These are phyloP conservation scores for Podarcis muralis DNA, from an alignment of 2,113 vertebrate genomes.

Conservation along the genomic window DNA sequence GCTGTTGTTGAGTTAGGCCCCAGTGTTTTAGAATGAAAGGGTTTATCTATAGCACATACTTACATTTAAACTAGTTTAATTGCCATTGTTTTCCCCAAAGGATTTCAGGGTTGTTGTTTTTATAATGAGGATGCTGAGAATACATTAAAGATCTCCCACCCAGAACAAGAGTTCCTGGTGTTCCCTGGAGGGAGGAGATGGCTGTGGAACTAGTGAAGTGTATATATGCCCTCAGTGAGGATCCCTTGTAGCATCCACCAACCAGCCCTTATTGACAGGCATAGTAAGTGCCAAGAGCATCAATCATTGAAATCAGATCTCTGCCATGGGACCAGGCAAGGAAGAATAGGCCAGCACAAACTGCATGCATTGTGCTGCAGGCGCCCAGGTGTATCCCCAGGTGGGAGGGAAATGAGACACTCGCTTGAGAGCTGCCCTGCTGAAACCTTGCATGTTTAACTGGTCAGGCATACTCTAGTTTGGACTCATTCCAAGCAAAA, in stretches of 20 bases:
- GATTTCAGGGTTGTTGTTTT: background rate
- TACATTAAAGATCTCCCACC: background rate
- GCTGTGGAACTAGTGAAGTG: background rate
- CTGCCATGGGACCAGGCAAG: constrained; percentile 19
- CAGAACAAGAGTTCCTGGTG: background rate
- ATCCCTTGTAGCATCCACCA: background rate
- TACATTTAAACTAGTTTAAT: background rate
- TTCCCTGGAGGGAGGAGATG: background rate
- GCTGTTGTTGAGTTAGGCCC: background rate
- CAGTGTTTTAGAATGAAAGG: no score
- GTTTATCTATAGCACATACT: background rate
- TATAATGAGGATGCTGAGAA: background rate
- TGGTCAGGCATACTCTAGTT: background rate
- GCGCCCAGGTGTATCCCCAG: background rate
- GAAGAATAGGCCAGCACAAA: background rate
- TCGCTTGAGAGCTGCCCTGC: background rate
- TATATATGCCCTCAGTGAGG: background rate
- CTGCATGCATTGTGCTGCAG: background rate
- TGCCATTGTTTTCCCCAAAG: background rate
- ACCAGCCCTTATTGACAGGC: background rate
- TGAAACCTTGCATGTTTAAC: background rate
- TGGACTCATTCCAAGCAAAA: background rate
- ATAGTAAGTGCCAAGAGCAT: constrained; percentile 4
- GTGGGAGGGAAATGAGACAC: background rate
- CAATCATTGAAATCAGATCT: constrained; percentile 21